Percentiles rank a stretch among this genome's conserved stretches.
These are phyloP conservation scores for Ophiothrix spiculata DNA, from an alignment of 35 echinoderm and acorn worm species.

Conservation along the genomic window DNA sequence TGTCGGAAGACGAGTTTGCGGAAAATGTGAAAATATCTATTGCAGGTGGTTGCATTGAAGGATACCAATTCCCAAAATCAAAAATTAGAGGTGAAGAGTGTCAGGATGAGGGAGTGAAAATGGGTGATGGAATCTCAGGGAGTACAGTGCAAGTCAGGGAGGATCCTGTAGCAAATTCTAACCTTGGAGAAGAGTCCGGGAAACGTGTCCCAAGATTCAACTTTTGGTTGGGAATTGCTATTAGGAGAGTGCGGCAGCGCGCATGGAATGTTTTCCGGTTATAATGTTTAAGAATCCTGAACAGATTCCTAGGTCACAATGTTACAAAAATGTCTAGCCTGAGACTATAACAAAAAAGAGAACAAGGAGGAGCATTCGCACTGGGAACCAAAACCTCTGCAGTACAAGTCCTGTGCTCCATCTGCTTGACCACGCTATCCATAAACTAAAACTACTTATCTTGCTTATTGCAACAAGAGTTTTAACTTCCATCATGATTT, in stretches of 20 bases:
- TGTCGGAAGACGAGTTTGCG: constrained; percentile 46
- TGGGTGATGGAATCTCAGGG: not conserved
- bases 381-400: no score
- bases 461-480: no score
- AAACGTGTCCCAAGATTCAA: not conserved
- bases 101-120: not conserved
- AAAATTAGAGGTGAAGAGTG: not conserved
- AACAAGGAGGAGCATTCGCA: no score
- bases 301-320: no score
- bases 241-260: not conserved
- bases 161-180: not conserved
- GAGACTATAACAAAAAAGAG: no score
- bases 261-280: not conserved
- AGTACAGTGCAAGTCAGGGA: not conserved
- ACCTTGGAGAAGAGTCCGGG: not conserved
- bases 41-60: constrained; percentile 51
- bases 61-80: constrained; percentile 52
- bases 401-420: no score
- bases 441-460: no score
- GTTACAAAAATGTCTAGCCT: no score
- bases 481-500: no score
- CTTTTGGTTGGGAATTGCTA: not conserved
- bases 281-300: no score
- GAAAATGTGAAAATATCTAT: constrained; percentile 59
- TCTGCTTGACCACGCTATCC: no score